phyloP scores from a whole-genome alignment of 1,140 invertebrate genomes.

The Bathynomus jamesi region DNA sequence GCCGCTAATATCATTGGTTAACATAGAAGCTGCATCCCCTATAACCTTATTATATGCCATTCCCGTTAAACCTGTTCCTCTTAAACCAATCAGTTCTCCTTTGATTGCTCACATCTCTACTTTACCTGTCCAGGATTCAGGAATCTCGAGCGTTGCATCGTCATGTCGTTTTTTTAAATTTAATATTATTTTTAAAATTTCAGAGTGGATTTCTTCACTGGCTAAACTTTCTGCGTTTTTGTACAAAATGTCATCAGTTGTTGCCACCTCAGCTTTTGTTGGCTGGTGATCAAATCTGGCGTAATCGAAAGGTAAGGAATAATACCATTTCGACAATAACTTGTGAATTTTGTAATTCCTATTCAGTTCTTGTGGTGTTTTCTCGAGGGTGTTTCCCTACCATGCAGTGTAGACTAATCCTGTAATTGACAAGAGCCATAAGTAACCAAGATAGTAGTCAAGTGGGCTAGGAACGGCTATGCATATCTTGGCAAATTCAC shows the following conservation, averaged over 20 bases:
- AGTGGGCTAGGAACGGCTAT: background rate
- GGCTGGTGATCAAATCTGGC: background rate
- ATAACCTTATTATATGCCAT: background rate
- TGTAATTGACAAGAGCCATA: background rate
- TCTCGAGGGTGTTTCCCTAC: too few relatives aligned
- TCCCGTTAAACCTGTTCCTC: background rate
- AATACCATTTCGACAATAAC: too few relatives aligned
- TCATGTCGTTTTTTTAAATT: background rate
- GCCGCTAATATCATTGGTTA: too few relatives aligned
- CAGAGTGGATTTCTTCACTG: background rate
- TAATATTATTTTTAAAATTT: background rate
- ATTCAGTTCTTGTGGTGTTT: background rate
- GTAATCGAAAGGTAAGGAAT: too few relatives aligned
- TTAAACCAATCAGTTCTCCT: background rate
- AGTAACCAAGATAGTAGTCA: background rate
- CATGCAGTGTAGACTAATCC: too few relatives aligned
- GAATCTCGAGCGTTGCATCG: background rate
- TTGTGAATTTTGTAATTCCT: too few relatives aligned
- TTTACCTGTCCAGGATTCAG: background rate
- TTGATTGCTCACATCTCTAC: background rate
- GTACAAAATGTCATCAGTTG: background rate
- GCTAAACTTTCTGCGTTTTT: too few relatives aligned
- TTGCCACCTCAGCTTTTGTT: background rate
- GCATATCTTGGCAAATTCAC: background rate
- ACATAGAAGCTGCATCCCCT: too few relatives aligned